These are phyloP conservation scores for Sebastiscus tertius DNA, from an alignment of 2,797 vertebrate species.

Conservation along the genomic window DNA sequence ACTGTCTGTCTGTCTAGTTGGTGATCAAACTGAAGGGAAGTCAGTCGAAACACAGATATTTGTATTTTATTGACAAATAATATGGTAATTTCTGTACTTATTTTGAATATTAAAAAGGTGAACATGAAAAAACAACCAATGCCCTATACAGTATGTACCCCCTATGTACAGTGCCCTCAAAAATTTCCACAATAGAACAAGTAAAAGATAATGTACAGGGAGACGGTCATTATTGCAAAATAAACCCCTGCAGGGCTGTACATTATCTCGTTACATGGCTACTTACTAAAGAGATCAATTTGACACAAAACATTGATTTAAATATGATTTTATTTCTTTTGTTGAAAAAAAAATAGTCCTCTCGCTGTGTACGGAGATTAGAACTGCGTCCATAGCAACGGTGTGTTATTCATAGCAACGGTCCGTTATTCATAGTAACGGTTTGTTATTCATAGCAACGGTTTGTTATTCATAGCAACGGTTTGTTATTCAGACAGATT, in stretches of 20 bases:
- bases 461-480: too few relatives aligned
- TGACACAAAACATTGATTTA: neutral
- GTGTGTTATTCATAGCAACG: too few relatives aligned
- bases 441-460: too few relatives aligned
- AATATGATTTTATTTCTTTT: neutral
- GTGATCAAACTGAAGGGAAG: neutral
- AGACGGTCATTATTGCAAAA: neutral
- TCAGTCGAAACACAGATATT: neutral
- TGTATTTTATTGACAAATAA: neutral
- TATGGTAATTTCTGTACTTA: neutral
- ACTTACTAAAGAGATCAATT: neutral
- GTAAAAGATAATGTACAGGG: too few relatives aligned
- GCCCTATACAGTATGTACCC: neutral
- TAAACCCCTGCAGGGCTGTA: neutral
- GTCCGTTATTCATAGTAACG: too few relatives aligned
- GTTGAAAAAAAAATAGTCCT: too few relatives aligned
- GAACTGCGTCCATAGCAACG: too few relatives aligned
- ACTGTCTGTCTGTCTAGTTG: neutral
- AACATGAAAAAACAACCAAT: neutral
- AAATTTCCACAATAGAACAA: neutral
- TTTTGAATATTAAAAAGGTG: neutral
- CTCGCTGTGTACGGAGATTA: too few relatives aligned
- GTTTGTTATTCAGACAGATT: too few relatives aligned
- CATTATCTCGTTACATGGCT: neutral
- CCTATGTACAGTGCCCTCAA: neutral